Percentiles rank a stretch among this genome's conserved stretches.
Conservation (phyloP, 1,140 invertebrate genomes). For the Arion vulgaris region DNA sequence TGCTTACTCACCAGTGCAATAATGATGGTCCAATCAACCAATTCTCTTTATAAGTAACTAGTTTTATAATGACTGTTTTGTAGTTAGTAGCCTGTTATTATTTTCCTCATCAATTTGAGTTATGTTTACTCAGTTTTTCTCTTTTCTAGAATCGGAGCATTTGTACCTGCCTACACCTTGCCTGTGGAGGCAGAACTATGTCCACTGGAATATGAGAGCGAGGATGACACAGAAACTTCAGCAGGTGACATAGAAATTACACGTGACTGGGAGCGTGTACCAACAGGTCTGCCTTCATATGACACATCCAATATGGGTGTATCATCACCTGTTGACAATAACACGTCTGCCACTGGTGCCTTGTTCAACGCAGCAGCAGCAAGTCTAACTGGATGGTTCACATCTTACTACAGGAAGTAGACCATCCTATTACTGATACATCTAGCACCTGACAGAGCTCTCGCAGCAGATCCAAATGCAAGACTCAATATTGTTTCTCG, state of each 20-base stretch:
- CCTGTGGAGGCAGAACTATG: slow-evolving; percentile 25
- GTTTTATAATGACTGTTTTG: too few species aligned
- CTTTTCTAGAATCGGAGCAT: slow-evolving; percentile 12
- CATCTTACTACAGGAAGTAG: slow-evolving; percentile 24
- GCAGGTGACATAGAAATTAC: slow-evolving; percentile 22
- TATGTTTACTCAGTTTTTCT: too few species aligned
- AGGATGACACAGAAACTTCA: slow-evolving; percentile 16
- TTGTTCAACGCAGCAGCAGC: slow-evolving; percentile 29
- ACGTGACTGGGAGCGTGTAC: slow-evolving; percentile 38
- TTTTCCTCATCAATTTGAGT: too few species aligned
- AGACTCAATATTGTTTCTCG: too few species aligned
- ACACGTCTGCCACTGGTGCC: slow-evolving; percentile 32
- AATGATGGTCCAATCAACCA: too few species aligned
- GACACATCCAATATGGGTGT: slow-evolving; percentile 20
- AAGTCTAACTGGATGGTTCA: slow-evolving; percentile 30
- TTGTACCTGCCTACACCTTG: slow-evolving; percentile 16
- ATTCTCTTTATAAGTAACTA: too few species aligned
- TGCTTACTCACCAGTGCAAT: too few species aligned
- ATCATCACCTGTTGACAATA: slow-evolving; percentile 24
- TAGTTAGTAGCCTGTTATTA: too few species aligned
- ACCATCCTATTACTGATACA: too few species aligned
- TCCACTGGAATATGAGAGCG: slow-evolving; percentile 30
- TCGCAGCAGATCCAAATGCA: too few species aligned
- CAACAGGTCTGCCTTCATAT: slow-evolving; percentile 16
- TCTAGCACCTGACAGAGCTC: too few species aligned